phyloP scores from a whole-genome alignment of 2,113 vertebrate species.

The Ciconia stormi region DNA sequence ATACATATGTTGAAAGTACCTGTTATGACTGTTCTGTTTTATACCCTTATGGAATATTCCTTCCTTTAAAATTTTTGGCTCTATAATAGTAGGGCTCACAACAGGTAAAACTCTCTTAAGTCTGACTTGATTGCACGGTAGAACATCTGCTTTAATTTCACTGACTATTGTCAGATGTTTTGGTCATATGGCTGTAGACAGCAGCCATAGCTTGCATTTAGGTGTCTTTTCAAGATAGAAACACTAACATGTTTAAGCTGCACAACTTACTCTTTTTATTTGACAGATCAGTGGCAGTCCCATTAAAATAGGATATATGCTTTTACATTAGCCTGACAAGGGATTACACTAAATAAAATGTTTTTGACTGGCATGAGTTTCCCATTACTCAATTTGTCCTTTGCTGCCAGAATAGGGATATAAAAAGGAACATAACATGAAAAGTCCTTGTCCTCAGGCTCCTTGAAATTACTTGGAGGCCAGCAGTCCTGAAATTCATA shows the following conservation, averaged over 20 bases:
- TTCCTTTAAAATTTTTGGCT: not conserved
- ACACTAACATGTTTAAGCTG: not conserved
- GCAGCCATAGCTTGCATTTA: not conserved
- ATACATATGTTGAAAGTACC: not conserved
- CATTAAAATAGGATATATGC: conserved; percentile 61
- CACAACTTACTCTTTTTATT: conserved; percentile 26
- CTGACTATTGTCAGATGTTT: conserved; percentile 1
- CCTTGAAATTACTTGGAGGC: not conserved
- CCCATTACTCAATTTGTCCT: conserved; percentile 65
- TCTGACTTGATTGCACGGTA: not conserved
- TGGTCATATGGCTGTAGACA: not conserved
- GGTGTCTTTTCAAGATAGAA: not conserved
- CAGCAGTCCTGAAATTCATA: not conserved
- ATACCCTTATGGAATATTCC: not conserved
- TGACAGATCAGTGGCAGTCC: conserved; percentile 58
- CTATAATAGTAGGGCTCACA: not conserved
- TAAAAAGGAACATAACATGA: conserved; percentile 9
- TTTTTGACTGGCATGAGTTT: conserved; percentile 67
- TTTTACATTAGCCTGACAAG: conserved; percentile 63
- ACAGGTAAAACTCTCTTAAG: not conserved
- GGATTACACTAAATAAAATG: conserved; percentile 66
- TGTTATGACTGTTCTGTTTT: not conserved
- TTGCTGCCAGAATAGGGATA: conserved; percentile 59
- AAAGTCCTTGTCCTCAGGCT: not conserved
- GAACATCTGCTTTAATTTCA: conserved; percentile 1